Base-by-base conservation (phyloP, 2,888 invertebrate species). In the Theristus sp. region DNA sequence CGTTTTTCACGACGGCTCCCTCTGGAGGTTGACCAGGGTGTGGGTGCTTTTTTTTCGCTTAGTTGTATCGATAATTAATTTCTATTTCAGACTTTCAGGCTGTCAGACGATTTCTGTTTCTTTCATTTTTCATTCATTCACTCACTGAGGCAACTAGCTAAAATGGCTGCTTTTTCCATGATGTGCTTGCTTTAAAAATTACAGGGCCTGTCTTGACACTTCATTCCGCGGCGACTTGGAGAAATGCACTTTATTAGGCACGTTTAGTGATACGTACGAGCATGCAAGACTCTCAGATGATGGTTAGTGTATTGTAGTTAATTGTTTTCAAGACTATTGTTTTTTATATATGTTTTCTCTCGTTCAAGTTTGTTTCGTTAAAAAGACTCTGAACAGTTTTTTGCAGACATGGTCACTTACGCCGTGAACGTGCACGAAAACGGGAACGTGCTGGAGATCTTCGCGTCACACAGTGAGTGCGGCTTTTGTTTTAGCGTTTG, bases 351-450 rank as follows among this genome's bases (percentile, higher is more conserved):
- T 38, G 22, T 52, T 52, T 52, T 52, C 22, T 24, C 46, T 17
- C 10, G 46, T 46, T 10, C 46, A 46, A 46, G 13, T 17, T 46
- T 46, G 46, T 46, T n/a, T n/a, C n/a, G n/a, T n/a, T n/a, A n/a
- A n/a, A n/a, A n/a, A n/a, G n/a, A n/a, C n/a, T n/a, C n/a, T n/a
- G n/a, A n/a, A n/a, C n/a, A n/a, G n/a, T n/a, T 38, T 17, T 38
- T 65, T 53, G 77, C 83, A 64, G 89, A 90, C 72, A 84, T 84
- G 73, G 80, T 90, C 71, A 89, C 87, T n/a, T 80, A 89, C 73
- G 86, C 86, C 66, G 82, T 91, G 61, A 93, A 96, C 74, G 86
- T 98, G 54, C 85, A 90, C 70, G 85, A 90, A 67, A 83, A 85
- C 24, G 96, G 96, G 29, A 84, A 91, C 71, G 80, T 85, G 0